Evolutionary conservation across 2,888 invertebrate species (phyloP), one percentile per base, ranked within the genome.

Genomic region (Ischnus inquisitorius): DNA sequence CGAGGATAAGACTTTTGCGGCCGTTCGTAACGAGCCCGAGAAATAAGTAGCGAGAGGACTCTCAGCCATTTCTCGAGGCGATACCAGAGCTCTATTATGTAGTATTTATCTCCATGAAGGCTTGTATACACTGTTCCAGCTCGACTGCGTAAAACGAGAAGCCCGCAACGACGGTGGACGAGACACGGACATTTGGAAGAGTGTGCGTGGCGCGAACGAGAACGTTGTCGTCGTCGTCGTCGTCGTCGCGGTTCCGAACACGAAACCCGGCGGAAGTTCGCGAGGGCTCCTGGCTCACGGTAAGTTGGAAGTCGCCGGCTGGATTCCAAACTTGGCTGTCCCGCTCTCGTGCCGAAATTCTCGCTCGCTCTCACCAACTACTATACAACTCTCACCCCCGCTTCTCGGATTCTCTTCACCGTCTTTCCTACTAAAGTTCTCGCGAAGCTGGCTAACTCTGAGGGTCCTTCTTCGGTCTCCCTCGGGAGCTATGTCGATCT

Each of bases 381-480:
- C 41, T 65, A 57, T 72, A 14, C 65, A 67, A 3, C 74, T 76
- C 72, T 86, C 79, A 75, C 83, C 72, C 79, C 71, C 65, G 39
- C 79, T 69, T 46, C 74, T 68, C 78, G 74, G 69, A 57, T 78
- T 65, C 72, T 82, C 77, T 76, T 82, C 82, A 85, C 84, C 84
- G 88, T 84, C 82, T 88, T 54, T 88, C 82, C 86, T 86, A 83
- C 84, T 79, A 76, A 85, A 83, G 76, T 85, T 85, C 67, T 75
- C 83, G 65, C 39, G 83, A 82, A 85, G 81, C 82, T 76, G 78
- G 79, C 69, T 79, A 83, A 78, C 78, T 69, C 25, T 16, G 54
- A 71, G 64, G 48, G 60, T 6, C 22, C 85, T 19, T 48, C 71
- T 65, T 72, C 25, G 77, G 16, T 65, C 51, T 82, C 74, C 67